Evolutionary conservation across 2,113 vertebrate species (phyloP).

Genomic region (Bambusicola thoracicus): DNA sequence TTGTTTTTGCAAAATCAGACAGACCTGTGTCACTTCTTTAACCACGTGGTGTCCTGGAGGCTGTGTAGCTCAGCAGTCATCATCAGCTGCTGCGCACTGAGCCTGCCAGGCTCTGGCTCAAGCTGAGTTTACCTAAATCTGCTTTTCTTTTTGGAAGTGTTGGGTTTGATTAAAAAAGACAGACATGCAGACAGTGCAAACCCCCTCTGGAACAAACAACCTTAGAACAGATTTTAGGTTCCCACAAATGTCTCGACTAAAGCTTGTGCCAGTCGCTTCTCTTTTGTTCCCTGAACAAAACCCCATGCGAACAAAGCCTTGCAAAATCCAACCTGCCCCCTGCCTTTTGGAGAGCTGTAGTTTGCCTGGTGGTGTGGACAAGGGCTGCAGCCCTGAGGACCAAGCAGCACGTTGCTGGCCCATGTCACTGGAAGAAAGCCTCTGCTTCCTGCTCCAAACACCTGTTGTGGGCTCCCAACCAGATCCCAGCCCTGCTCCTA

Average conservation of each 20-base stretch:
- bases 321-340: background rate
- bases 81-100: background rate
- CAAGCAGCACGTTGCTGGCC: background rate
- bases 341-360: background rate
- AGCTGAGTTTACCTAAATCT: background rate
- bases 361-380: background rate
- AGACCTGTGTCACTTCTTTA: background rate
- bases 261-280: background rate
- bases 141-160: background rate
- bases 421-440: background rate
- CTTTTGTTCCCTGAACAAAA: background rate
- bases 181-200: background rate
- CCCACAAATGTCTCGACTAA: background rate
- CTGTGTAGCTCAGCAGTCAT: background rate
- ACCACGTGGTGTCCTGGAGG: background rate
- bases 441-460: background rate
- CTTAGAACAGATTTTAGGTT: background rate
- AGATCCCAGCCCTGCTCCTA: background rate
- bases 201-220: background rate
- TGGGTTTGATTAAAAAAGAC: background rate
- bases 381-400: background rate
- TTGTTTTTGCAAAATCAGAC: conserved; percentile 26
- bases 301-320: background rate
- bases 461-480: background rate
- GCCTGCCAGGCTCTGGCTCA: background rate